phyloP scores from a whole-genome alignment of 64 coral and sea anemone genomes.

The Dendronephthya gigantea region DNA sequence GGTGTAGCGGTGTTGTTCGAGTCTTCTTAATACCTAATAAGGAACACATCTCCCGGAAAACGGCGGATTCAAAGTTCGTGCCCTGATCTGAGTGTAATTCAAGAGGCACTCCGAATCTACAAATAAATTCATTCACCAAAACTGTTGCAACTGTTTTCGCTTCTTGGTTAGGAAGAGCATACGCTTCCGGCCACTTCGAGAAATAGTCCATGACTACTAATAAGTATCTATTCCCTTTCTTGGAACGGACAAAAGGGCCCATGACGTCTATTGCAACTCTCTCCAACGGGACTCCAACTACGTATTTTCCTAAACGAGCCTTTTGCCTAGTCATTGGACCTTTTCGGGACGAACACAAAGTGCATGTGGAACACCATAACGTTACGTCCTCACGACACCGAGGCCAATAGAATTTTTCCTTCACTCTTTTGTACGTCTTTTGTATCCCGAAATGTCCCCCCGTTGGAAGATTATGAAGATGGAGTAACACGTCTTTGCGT shows the following conservation, averaged over 20 bases:
- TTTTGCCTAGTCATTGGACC: neutral
- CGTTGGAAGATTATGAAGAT: neutral
- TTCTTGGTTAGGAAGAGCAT: neutral
- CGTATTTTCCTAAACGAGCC: neutral
- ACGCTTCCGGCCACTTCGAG: neutral
- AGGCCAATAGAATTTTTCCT: too few species aligned
- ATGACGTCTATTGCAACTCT: neutral
- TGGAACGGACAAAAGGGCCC: neutral
- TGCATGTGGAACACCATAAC: neutral
- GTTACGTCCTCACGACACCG: neutral
- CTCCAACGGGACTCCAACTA: neutral
- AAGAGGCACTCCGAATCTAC: neutral
- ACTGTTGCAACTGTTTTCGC: neutral
- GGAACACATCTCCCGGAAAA: too few species aligned
- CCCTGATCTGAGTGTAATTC: neutral
- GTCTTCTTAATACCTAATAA: too few species aligned
- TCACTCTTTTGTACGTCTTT: neutral
- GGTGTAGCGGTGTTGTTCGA: too few species aligned
- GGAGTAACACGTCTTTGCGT: neutral
- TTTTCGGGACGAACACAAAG: neutral
- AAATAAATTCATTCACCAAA: neutral
- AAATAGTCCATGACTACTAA: conserved; percentile 4
- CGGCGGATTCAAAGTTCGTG: too few species aligned
- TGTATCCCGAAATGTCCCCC: neutral
- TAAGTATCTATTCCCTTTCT: neutral